Evolutionary conservation across 1,140 invertebrate species (phyloP).

Genomic region (Capitella teleta): DNA sequence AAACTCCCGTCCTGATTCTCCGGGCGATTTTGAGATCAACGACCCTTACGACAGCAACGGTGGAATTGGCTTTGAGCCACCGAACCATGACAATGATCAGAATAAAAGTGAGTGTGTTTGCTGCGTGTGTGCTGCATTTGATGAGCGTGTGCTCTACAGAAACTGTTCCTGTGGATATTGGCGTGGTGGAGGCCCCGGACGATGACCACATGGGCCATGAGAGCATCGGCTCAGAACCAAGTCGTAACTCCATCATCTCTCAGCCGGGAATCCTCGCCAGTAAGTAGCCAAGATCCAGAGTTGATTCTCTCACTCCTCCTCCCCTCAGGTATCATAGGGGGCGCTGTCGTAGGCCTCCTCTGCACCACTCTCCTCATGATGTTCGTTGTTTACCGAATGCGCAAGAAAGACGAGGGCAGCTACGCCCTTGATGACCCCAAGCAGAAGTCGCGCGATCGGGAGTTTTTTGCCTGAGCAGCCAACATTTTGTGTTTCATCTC

Average conservation of each 20-base stretch:
- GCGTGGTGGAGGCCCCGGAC: no score
- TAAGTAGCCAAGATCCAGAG: constrained; percentile 5
- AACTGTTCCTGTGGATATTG: no score
- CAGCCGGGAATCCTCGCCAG: not conserved
- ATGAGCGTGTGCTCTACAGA: no score
- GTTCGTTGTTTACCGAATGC: constrained; percentile 97
- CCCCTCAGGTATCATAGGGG: constrained; percentile 85
- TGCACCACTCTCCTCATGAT: constrained; percentile 97
- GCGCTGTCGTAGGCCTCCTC: constrained; percentile 89
- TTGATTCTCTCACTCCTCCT: constrained; percentile 9
- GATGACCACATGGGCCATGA: no score
- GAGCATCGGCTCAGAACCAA: not conserved
- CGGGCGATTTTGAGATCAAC: no score
- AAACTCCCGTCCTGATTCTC: no score
- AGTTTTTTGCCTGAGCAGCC: constrained; percentile 10
- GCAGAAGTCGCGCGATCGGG: constrained; percentile 5
- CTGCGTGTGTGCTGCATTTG: no score
- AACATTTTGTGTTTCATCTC: no score
- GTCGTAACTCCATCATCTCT: not conserved
- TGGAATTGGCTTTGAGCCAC: no score
- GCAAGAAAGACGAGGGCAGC: constrained; percentile 98
- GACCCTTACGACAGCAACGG: no score
- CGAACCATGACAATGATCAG: no score
- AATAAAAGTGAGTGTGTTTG: no score
- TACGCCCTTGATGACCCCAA: constrained; percentile 89